Evolutionary conservation across 2,888 invertebrate genomes (phyloP).

Genomic region (Limnephilus auricula): DNA sequence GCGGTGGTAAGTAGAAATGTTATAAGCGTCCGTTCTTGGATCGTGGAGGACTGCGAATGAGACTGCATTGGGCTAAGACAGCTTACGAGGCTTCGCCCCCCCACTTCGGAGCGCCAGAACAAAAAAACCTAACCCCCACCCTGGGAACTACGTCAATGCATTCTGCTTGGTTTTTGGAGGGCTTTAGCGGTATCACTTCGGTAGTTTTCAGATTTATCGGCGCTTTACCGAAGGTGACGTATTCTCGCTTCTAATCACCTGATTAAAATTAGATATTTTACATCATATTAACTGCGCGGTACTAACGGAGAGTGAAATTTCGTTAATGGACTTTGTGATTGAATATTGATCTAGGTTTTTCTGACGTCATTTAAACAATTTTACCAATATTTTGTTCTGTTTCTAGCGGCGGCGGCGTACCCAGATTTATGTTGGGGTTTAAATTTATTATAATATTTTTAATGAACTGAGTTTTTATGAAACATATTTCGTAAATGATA

Average conservation of each 20-base stretch:
- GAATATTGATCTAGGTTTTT: background rate
- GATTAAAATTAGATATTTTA: background rate
- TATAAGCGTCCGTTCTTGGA: constrained; percentile 55
- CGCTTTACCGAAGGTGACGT: constrained; percentile 3
- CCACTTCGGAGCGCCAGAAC: constrained; percentile 38
- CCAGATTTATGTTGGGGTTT: too few species aligned
- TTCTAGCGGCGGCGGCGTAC: background rate
- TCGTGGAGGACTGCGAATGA: constrained; percentile 63
- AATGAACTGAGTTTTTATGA: too few species aligned
- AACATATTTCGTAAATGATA: too few species aligned
- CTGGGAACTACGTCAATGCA: constrained; percentile 10
- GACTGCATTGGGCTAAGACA: constrained; percentile 33
- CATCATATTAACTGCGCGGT: background rate
- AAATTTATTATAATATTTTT: too few species aligned
- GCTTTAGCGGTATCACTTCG: constrained; percentile 21
- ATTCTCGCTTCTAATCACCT: background rate
- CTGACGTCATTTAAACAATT: background rate
- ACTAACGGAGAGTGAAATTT: background rate
- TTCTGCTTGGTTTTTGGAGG: constrained; percentile 11
- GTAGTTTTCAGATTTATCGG: constrained; percentile 5
- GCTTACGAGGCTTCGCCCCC: constrained; percentile 62
- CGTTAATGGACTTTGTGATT: background rate
- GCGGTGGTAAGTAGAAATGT: constrained; percentile 23
- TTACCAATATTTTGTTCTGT: background rate
- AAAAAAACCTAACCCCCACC: constrained; percentile 57